These are phyloP conservation scores for Elephantulus edwardii DNA, from an alignment of 2,113 vertebrate species.

Conservation along the genomic window DNA sequence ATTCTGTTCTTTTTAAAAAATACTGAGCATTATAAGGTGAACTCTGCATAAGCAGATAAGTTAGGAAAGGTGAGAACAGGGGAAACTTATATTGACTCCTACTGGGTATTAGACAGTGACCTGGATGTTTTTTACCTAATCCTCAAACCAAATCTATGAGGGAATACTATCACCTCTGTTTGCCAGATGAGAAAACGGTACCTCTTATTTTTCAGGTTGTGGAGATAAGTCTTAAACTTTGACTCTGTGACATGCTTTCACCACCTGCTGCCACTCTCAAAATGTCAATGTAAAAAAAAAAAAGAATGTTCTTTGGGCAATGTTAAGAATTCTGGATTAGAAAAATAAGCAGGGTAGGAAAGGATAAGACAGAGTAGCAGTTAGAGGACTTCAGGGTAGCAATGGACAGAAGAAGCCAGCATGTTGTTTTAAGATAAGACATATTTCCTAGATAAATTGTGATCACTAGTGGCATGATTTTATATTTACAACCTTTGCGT, in stretches of 20 bases:
- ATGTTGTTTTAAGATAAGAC: background rate
- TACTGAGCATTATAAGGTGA: background rate
- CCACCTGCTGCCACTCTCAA: background rate
- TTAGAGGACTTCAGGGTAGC: background rate
- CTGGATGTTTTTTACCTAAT: background rate
- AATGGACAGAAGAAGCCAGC: background rate
- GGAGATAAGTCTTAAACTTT: background rate
- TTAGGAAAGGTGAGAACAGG: background rate
- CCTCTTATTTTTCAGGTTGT: background rate
- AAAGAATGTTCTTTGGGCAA: background rate
- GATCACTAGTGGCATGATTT: background rate
- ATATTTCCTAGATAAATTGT: background rate
- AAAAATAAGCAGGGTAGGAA: background rate
- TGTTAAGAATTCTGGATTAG: background rate
- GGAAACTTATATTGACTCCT: background rate
- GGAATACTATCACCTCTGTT: background rate
- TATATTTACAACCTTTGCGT: background rate
- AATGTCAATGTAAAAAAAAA: constrained; percentile 11
- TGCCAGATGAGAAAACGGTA: background rate
- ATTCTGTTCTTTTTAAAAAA: background rate
- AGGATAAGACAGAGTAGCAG: background rate
- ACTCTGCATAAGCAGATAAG: background rate
- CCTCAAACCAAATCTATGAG: background rate
- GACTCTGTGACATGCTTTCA: background rate
- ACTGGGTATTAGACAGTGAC: background rate